These are phyloP conservation scores for Oncopeltus fasciatus DNA, from an alignment of 1,140 invertebrate genomes.

Conservation along the genomic window DNA sequence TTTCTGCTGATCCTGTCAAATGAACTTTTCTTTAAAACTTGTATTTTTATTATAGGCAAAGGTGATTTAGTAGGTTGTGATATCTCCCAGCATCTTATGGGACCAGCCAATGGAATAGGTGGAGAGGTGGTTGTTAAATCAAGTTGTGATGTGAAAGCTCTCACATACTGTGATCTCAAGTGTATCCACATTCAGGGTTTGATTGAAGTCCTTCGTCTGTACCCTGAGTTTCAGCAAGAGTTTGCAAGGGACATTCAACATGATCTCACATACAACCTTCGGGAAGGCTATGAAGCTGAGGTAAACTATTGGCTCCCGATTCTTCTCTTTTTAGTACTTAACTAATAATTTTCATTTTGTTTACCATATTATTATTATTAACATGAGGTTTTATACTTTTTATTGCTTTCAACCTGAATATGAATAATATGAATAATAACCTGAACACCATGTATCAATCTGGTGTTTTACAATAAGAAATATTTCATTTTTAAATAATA, in stretches of 20 bases:
- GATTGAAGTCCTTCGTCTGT: conserved; percentile 75
- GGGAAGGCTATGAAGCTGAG: conserved; percentile 82
- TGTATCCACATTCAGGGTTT: conserved; percentile 82
- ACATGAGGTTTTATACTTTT: too few species aligned
- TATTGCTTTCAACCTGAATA: too few species aligned
- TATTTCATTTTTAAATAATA: too few species aligned
- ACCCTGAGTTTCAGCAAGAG: conserved; percentile 86
- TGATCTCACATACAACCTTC: conserved; percentile 85
- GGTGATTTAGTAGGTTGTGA: conserved; percentile 92
- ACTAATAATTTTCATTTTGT: neutral
- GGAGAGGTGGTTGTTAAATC: conserved; percentile 76
- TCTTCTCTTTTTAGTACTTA: neutral
- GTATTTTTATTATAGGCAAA: conserved; percentile 53
- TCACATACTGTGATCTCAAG: conserved; percentile 91
- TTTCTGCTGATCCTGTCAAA: neutral
- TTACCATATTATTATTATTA: too few species aligned
- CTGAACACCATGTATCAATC: too few species aligned
- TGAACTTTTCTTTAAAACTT: too few species aligned
- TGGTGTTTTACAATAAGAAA: too few species aligned
- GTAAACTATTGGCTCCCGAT: conserved; percentile 29
- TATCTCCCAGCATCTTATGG: conserved; percentile 62
- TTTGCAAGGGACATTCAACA: conserved; percentile 89
- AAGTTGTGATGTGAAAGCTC: conserved; percentile 82
- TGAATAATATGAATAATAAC: too few species aligned
- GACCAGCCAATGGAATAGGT: conserved; percentile 31